Evolutionary conservation across 2,113 vertebrate species (phyloP).

Genomic region (Misgurnus anguillicaudatus): DNA sequence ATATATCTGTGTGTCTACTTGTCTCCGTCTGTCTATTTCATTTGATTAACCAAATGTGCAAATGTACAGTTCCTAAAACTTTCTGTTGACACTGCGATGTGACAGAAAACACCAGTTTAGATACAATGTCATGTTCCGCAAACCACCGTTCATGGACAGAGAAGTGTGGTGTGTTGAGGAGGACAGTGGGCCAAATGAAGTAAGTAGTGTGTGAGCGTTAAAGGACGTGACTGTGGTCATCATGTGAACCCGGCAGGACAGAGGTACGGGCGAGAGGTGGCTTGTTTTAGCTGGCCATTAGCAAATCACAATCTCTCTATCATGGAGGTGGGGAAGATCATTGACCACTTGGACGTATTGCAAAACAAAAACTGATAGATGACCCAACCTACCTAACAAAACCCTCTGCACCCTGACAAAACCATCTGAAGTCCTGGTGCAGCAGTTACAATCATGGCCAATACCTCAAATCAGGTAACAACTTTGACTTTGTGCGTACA

Average conservation of each 20-base stretch:
- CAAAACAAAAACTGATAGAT: slow-evolving; percentile 37
- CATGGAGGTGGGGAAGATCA: slow-evolving; percentile 18
- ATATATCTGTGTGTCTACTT: too few species aligned
- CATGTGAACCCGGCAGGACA: background rate
- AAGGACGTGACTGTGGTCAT: slow-evolving; percentile 4
- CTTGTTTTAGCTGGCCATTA: slow-evolving; percentile 1
- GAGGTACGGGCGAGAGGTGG: background rate
- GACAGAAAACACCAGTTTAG: background rate
- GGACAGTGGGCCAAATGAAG: background rate
- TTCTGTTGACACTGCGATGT: background rate
- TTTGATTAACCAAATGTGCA: too few species aligned
- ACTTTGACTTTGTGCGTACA: background rate
- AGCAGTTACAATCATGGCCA: slow-evolving; percentile 59
- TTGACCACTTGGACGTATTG: slow-evolving; percentile 47
- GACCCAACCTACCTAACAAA: slow-evolving; percentile 60
- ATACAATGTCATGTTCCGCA: background rate
- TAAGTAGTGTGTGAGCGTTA: background rate
- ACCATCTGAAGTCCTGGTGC: slow-evolving; percentile 9
- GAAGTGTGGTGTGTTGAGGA: background rate
- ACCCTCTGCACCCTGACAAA: background rate
- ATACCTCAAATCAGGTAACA: slow-evolving; percentile 65
- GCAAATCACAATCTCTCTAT: slow-evolving; percentile 19
- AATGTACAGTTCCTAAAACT: background rate
- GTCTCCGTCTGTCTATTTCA: too few species aligned
- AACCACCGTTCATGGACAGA: background rate